Evolutionary conservation across 2,888 invertebrate genomes (phyloP).

Genomic region (Polylopha cassiicola): DNA sequence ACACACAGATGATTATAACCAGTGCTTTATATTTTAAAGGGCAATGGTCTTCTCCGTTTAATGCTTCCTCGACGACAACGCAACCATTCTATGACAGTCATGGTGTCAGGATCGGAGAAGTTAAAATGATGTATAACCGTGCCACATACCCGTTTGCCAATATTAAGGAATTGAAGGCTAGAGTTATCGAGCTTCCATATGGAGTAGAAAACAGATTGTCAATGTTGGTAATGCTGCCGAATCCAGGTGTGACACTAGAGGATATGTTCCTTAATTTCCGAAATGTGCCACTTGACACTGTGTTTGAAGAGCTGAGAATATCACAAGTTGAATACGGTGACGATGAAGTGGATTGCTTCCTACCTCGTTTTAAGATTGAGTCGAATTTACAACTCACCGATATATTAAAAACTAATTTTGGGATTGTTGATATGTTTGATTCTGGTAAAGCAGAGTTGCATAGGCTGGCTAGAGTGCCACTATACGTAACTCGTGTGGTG

Average conservation of each 20-base stretch:
- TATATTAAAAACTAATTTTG: slow-evolving; percentile 56
- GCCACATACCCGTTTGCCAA: slow-evolving; percentile 77
- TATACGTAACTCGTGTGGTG: slow-evolving; percentile 77
- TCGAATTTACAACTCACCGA: slow-evolving; percentile 76
- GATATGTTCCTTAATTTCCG: slow-evolving; percentile 73
- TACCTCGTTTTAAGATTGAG: slow-evolving; percentile 79
- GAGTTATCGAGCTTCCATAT: slow-evolving; percentile 83
- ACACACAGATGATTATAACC: slow-evolving; percentile 78
- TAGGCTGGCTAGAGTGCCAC: slow-evolving; percentile 65
- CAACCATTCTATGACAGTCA: slow-evolving; percentile 77
- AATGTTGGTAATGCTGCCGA: slow-evolving; percentile 82
- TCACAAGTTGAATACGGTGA: slow-evolving; percentile 73
- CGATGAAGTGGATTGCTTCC: slow-evolving; percentile 79
- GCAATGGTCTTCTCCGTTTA: slow-evolving; percentile 82
- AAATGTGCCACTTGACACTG: slow-evolving; percentile 57
- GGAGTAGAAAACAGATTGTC: slow-evolving; percentile 74
- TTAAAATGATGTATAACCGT: slow-evolving; percentile 86
- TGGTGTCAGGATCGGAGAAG: slow-evolving; percentile 70
- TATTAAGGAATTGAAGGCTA: slow-evolving; percentile 74
- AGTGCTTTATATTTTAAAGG: slow-evolving; percentile 85
- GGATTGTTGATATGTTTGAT: slow-evolving; percentile 79
- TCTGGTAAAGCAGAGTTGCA: slow-evolving; percentile 43
- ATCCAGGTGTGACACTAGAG: slow-evolving; percentile 68
- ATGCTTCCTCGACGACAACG: slow-evolving; percentile 66
- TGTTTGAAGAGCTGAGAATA: slow-evolving; percentile 70